phyloP scores from a whole-genome alignment of 2,113 vertebrate genomes.

The Trematomus loennbergii region DNA sequence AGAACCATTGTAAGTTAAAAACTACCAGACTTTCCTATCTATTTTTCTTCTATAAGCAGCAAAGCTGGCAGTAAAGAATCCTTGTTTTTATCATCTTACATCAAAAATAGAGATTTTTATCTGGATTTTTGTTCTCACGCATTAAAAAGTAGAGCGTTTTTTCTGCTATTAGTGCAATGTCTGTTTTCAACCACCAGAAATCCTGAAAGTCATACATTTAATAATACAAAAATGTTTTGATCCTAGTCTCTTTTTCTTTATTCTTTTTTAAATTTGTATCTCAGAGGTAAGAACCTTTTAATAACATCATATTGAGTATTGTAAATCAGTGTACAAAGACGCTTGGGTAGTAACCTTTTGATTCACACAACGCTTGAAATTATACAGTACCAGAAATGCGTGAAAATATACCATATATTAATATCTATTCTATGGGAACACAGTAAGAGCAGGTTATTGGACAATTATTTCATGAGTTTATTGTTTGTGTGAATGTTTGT shows the following conservation, averaged over 20 bases:
- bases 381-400: background rate
- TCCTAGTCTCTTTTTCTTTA: no score
- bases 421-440: background rate
- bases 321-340: background rate
- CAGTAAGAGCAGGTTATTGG: background rate
- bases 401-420: conserved; percentile 7
- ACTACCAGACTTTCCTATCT: background rate
- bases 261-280: no score
- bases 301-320: background rate
- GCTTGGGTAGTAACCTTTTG: background rate
- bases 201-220: background rate
- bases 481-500: conserved; percentile 18
- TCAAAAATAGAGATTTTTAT: background rate
- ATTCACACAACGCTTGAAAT: background rate
- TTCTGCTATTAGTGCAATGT: background rate
- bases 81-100: background rate
- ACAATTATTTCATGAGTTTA: conserved; percentile 2
- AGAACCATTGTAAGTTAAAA: background rate
- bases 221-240: background rate
- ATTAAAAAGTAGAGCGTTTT: background rate
- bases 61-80: background rate
- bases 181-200: background rate
- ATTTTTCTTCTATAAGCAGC: background rate
- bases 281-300: no score
- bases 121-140: conserved; percentile 1